Evolutionary conservation across 2,113 vertebrate species (phyloP).

Genomic region (Cranoglanis bouderius): DNA sequence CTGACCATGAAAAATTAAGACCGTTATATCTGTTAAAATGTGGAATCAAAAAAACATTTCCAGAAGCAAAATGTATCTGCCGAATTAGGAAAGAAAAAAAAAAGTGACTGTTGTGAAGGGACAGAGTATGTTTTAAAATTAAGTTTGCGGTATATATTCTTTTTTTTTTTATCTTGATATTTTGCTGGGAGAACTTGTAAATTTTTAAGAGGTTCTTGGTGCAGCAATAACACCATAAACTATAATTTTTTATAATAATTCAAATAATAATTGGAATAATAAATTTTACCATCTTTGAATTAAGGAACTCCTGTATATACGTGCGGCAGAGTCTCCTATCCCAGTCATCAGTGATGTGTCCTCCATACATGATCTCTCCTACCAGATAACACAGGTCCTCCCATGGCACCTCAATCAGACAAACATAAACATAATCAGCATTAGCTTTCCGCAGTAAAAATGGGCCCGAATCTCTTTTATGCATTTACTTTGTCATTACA

Average conservation of each 20-base stretch:
- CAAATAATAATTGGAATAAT: neutral
- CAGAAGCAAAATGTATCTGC: neutral
- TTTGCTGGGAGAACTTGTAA: neutral
- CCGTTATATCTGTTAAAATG: neutral
- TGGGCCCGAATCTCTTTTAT: neutral
- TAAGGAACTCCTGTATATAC: conserved; percentile 80
- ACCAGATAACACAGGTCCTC: conserved; percentile 82
- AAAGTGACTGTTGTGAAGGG: neutral
- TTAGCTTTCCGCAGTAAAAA: neutral
- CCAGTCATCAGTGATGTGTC: conserved; percentile 79
- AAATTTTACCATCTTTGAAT: conserved; percentile 73
- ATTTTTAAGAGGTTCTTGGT: neutral
- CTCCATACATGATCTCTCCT: conserved; percentile 81
- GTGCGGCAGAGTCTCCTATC: conserved; percentile 75
- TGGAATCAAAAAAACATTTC: neutral
- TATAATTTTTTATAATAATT: neutral
- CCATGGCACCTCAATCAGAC: conserved; percentile 69
- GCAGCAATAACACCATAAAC: neutral
- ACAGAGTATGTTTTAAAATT: too few species aligned
- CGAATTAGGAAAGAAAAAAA: neutral
- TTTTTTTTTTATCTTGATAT: neutral
- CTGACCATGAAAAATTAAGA: neutral
- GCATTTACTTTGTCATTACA: neutral
- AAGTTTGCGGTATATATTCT: too few species aligned
- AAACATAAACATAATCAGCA: neutral